Evolutionary conservation across 2,888 invertebrate species (phyloP).

Genomic region (Hyalella azteca): DNA sequence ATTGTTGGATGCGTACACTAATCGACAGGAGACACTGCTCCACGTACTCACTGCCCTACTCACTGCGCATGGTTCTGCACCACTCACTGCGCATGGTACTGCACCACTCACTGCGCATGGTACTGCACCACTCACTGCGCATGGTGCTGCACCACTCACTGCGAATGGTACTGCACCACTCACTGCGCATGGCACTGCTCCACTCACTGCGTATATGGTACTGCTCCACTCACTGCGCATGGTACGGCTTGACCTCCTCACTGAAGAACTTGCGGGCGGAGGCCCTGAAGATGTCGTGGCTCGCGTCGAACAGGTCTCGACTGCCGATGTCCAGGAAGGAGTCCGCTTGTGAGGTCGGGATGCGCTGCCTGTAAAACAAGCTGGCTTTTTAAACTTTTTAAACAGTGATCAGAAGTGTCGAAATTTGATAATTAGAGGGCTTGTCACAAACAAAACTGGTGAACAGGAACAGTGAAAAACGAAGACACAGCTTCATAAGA

Average conservation of each 20-base stretch:
- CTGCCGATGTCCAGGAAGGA: constrained; percentile 64
- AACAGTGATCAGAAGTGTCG: too few species aligned
- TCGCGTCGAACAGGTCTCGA: constrained; percentile 63
- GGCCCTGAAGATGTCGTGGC: constrained; percentile 64
- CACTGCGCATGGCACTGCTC: not conserved
- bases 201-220: not conserved
- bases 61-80: not conserved
- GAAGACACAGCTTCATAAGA: too few species aligned
- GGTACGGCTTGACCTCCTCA: constrained; percentile 63
- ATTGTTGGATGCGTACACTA: too few species aligned
- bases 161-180: not conserved
- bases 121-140: not conserved
- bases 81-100: not conserved
- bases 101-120: not conserved
- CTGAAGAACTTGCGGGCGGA: constrained; percentile 63
- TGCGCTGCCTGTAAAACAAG: constrained; percentile 40
- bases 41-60: too few species aligned
- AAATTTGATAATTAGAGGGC: too few species aligned
- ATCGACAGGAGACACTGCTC: too few species aligned
- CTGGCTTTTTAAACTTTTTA: too few species aligned
- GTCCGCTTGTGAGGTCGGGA: constrained; percentile 61
- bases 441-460: too few species aligned
- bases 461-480: too few species aligned
- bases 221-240: constrained; percentile 60
- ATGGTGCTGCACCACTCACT: not conserved